These are phyloP conservation scores for Spatulosminthurus flaviceps DNA, from an alignment of 2,888 invertebrate genomes.

Conservation along the genomic window DNA sequence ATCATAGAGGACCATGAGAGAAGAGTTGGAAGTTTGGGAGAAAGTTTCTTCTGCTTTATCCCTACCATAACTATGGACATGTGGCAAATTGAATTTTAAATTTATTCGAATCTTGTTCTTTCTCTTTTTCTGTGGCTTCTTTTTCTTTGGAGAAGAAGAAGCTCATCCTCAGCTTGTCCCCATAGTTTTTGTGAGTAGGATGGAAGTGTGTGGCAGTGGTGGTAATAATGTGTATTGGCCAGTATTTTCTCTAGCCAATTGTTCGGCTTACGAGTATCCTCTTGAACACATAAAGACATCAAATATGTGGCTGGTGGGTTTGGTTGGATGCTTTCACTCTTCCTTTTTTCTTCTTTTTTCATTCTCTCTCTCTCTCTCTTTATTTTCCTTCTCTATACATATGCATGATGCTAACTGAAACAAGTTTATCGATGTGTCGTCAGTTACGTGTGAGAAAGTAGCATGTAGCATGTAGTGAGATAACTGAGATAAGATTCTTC, in stretches of 20 bases:
- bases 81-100: slow-evolving; percentile 45
- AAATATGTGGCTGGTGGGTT: slow-evolving; percentile 12
- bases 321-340: slow-evolving; percentile 16
- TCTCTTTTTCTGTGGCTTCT: not conserved
- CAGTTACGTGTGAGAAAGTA: slow-evolving; percentile 1
- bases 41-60: not conserved
- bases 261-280: not conserved
- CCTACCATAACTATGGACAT: slow-evolving; percentile 12
- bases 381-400: not conserved
- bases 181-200: slow-evolving; percentile 14
- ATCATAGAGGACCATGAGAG: not conserved
- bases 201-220: not conserved
- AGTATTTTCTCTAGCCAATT: not conserved
- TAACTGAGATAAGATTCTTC: not conserved
- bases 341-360: slow-evolving; percentile 26
- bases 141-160: no score
- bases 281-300: slow-evolving; percentile 14
- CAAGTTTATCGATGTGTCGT: slow-evolving; percentile 36
- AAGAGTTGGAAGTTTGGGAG: not conserved
- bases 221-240: slow-evolving; percentile 9
- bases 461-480: no score
- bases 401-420: slow-evolving; percentile 11
- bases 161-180: not conserved
- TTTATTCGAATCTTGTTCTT: slow-evolving; percentile 28
- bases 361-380: slow-evolving; percentile 32